Evolutionary conservation across 2,113 vertebrate species (phyloP).

Genomic region (Cacatua alba): DNA sequence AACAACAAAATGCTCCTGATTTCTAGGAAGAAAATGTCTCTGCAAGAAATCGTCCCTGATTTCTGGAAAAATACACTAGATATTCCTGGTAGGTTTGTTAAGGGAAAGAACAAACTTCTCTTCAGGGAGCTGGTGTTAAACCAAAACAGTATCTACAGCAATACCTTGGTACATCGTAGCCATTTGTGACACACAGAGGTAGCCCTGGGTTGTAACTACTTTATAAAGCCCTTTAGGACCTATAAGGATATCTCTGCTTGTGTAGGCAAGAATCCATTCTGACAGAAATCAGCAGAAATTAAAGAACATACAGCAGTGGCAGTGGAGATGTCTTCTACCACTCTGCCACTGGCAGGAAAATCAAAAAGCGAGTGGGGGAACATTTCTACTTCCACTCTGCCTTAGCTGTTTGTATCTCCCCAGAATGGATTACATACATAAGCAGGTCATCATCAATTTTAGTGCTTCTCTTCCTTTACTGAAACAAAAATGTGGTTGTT

Average conservation of each 20-base stretch:
- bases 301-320: background rate
- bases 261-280: no score
- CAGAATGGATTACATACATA: background rate
- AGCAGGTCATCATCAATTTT: background rate
- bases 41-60: background rate
- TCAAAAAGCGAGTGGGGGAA: background rate
- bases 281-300: background rate
- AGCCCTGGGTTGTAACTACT: background rate
- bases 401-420: background rate
- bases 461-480: background rate
- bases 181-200: background rate
- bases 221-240: background rate
- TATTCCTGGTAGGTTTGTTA: background rate
- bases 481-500: background rate
- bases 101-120: background rate
- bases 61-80: background rate
- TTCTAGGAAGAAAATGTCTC: background rate
- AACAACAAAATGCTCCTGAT: background rate
- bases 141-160: background rate
- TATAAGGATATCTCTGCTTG: rapidly evolving
- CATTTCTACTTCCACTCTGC: background rate
- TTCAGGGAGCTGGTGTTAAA: background rate
- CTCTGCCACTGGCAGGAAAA: background rate
- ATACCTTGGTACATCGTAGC: background rate
- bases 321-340: background rate